Evolutionary conservation across 2,888 invertebrate genomes (phyloP), one percentile per base, ranked within the genome.

Genomic region (Sphaerophoria taeniata): DNA sequence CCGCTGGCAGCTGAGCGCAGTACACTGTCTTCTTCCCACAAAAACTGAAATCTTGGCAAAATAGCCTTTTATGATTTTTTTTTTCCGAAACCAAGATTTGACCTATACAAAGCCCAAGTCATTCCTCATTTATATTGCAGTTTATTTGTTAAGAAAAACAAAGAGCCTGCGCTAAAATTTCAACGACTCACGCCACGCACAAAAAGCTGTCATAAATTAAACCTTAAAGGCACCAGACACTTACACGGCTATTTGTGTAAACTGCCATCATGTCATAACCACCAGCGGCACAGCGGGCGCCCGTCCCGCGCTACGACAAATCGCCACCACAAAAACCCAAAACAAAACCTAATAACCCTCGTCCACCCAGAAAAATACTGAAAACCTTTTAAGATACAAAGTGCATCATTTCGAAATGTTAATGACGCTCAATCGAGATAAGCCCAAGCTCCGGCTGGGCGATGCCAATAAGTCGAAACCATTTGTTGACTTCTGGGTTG

Each of bases 341-440:
- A 73, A 77, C 84, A 69, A 72, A 72, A 85, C 55, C 72, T 70
- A 85, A 82, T 86, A 86, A 82, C 24, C 24, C 24, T 24, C 24
- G 24, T 63, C 77, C 82, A 88, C 65, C 65, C 87, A 88, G 78
- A 88, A 24, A 24, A 24, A 24, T 24, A 88, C 88, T 88, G 88
- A 89, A 89, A 89, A 88, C 89, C 89, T 89, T 89, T 89, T 89
- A 89, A 89, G 88, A 89, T 89, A 89, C 87, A 88, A 87, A 88
- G 80, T 80, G 84, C 79, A 87, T 86, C 86, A 82, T 86, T 86
- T 86, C 87, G 82, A 91, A 91, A 91, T 91, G 91, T 90, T 91
- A 91, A 91, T 91, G 91, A 91, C 90, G 90, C 89, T 90, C 91
- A 91, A 91, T 91, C 91, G 90, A 90, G 91, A 90, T 91, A 90